Evolutionary conservation across 2,888 invertebrate genomes (phyloP), one percentile per base, ranked within the genome.

Genomic region (Abrostola tripartita): DNA sequence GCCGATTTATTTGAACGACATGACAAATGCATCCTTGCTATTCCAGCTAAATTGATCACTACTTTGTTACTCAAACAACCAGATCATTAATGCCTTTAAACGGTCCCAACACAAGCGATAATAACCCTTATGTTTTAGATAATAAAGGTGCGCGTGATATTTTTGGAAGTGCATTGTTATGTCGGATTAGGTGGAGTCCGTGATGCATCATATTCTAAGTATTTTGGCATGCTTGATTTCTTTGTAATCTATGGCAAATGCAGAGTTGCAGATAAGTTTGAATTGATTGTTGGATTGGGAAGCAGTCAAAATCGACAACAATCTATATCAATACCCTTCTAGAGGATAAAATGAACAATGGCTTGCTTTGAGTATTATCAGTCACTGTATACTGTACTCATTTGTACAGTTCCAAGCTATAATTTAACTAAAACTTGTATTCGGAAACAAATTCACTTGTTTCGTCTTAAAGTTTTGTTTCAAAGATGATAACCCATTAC

Each of bases 41-140:
- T 74, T 76, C 77, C 68, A 67, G 74, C 81, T 71, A 81, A 83
- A 85, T 84, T 81, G 81, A 84, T 81, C 71, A 78, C 76, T 77
- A 82, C 84, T 85, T 81, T 84, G 80, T 83, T 74, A 74, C 74
- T 64, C 61, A 71, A 42, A 53, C 37, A 37, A 68, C 78, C 67
- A 68, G 47, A 42, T 65, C 37, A 47, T 57, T 44, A 8, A 44
- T 51, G 41, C 8, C 11, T 24, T 47, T 52, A 38, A 54, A 7
- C 5, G 47, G 4, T 37, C 36, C 47, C 11, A 47, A 51, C 11
- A 37, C 57, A 61, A 24, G 4, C 40, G 0, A 68, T 61, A 56
- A 56, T 52, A 14, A 54, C 40, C 53, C 14, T 5, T 69, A 66
- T 0, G 0, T 0, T 6, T 10, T 6, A 0, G 0, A 0, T 0